Evolutionary conservation across 2,113 vertebrate species (phyloP).

Genomic region (Proteles cristata): DNA sequence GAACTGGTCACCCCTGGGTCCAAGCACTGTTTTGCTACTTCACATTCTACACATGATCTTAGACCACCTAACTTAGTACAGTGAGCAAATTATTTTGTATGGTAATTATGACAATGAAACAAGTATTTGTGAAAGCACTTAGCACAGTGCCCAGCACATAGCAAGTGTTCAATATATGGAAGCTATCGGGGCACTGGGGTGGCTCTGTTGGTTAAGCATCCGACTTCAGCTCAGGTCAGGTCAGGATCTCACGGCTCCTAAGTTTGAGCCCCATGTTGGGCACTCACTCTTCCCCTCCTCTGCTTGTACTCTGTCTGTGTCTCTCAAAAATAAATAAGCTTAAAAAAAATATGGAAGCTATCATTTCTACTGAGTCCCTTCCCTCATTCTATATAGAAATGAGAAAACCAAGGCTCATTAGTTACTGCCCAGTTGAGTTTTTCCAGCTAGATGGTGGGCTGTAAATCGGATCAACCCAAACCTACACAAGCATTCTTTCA

Average conservation of each 20-base stretch:
- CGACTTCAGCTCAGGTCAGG: no score
- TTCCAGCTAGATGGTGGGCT: not conserved
- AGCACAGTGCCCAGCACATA: not conserved
- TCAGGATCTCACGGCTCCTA: no score
- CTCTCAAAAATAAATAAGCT: no score
- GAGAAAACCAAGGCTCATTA: not conserved
- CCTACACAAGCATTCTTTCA: not conserved
- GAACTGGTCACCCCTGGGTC: not conserved
- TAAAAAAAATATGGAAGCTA: not conserved
- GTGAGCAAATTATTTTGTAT: not conserved
- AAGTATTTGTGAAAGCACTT: not conserved
- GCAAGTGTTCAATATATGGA: not conserved
- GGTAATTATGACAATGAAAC: not conserved
- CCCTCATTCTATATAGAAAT: not conserved
- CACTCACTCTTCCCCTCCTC: no score
- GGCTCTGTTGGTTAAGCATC: no score
- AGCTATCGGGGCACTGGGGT: not conserved
- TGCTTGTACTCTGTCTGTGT: no score
- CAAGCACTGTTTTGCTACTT: not conserved
- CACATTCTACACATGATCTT: not conserved
- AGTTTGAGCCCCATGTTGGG: no score
- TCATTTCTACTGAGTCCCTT: not conserved
- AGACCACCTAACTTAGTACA: not conserved
- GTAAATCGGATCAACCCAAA: not conserved
- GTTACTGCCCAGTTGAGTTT: not conserved